phyloP scores from a whole-genome alignment of 2,113 vertebrate genomes.

The Picathartes gymnocephalus region DNA sequence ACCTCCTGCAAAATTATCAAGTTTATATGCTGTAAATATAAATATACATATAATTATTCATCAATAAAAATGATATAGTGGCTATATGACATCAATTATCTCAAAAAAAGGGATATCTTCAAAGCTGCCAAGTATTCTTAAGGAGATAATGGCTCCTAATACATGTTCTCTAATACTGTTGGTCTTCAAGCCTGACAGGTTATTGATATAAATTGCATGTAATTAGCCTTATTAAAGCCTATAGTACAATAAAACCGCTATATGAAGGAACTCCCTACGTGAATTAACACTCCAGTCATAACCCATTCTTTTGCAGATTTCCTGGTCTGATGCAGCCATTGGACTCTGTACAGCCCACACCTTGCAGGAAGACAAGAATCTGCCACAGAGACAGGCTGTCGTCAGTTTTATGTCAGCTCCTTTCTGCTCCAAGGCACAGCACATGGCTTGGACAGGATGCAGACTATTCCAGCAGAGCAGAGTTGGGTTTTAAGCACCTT shows the following conservation, averaged over 20 bases:
- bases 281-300: neutral
- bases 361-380: neutral
- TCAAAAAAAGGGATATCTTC: neutral
- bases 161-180: neutral
- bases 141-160: neutral
- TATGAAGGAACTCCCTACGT: neutral
- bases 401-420: neutral
- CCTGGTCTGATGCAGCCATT: neutral
- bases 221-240: constrained; percentile 1
- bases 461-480: neutral
- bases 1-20: neutral
- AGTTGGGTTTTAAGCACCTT: neutral
- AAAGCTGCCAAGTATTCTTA: neutral
- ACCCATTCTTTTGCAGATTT: neutral
- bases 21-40: neutral
- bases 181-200: neutral
- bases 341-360: neutral
- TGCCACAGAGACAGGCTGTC: neutral
- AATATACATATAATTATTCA: neutral
- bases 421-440: neutral
- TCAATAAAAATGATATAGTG: neutral
- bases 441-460: neutral
- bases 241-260: neutral
- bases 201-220: neutral
- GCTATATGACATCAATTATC: neutral